A percentile compares a stretch with the other conserved stretches of the same genome.
Evolutionary conservation across 2,113 vertebrate species (phyloP).

Genomic region (Paramormyrops kingsleyae): DNA sequence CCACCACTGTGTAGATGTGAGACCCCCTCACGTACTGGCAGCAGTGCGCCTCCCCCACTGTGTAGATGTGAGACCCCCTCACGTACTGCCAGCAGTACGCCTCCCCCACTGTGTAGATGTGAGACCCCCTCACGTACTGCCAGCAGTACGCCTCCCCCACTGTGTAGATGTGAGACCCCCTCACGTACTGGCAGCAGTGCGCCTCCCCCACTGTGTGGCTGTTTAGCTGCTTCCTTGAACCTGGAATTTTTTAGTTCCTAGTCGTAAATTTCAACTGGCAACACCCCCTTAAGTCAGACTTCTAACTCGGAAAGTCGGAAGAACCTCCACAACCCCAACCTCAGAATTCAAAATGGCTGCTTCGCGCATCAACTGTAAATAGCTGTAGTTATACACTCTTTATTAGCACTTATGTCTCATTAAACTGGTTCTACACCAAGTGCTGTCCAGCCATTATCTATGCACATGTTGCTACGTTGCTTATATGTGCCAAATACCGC

Average conservation of each 20-base stretch:
- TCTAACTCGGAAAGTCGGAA: neutral
- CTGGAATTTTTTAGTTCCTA: neutral
- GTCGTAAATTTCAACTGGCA: neutral
- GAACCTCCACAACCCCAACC: neutral
- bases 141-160: too few relatives aligned
- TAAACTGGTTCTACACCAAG: neutral
- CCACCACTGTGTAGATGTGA: too few relatives aligned
- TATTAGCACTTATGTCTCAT: neutral
- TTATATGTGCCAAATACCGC: neutral
- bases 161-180: too few relatives aligned
- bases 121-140: neutral
- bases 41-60: too few relatives aligned
- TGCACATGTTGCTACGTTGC: neutral
- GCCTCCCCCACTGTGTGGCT: neutral
- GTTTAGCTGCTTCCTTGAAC: neutral
- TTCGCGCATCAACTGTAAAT: conserved; percentile 49
- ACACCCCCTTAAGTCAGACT: conserved; percentile 4
- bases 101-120: too few relatives aligned
- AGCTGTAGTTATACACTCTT: neutral
- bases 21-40: neutral
- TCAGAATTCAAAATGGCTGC: neutral
- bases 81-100: too few relatives aligned
- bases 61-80: too few relatives aligned
- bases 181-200: neutral
- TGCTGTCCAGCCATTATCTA: neutral